A percentile compares a stretch with the other conserved stretches of the same genome.
These are phyloP conservation scores for Aegotheles bennettii DNA, from an alignment of 2,113 vertebrate species.

Conservation along the genomic window DNA sequence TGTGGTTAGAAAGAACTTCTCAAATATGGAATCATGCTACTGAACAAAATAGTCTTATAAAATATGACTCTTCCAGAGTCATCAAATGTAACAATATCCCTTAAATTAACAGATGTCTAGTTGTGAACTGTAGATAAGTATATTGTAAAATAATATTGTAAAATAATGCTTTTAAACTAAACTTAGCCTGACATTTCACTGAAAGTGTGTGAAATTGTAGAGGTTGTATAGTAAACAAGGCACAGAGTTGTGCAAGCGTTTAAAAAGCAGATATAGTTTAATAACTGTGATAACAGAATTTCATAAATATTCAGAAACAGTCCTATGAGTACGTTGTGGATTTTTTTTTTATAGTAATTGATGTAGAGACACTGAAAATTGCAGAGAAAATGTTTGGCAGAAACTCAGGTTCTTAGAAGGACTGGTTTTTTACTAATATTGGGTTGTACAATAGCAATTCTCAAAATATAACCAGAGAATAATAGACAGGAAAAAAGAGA, in stretches of 20 bases:
- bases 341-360: background rate
- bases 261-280: background rate
- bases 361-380: background rate
- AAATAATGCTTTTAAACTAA: background rate
- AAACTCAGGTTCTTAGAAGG: rapidly evolving
- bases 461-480: background rate
- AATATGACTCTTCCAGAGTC: background rate
- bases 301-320: background rate
- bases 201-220: background rate
- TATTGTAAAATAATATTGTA: background rate
- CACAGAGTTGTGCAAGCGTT: background rate
- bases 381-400: background rate
- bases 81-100: background rate
- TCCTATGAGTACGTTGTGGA: background rate
- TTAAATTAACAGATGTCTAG: background rate
- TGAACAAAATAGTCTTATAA: background rate
- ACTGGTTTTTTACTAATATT: background rate
- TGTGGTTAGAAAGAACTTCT: background rate
- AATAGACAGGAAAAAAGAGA: background rate
- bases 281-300: background rate
- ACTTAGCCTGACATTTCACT: background rate
- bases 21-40: background rate
- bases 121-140: background rate
- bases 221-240: background rate
- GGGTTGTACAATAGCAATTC: background rate